A percentile compares a stretch with the other conserved stretches of the same genome.
These are phyloP conservation scores for Ectropis crepuscularia DNA, from an alignment of 2,888 invertebrate species.

Conservation along the genomic window DNA sequence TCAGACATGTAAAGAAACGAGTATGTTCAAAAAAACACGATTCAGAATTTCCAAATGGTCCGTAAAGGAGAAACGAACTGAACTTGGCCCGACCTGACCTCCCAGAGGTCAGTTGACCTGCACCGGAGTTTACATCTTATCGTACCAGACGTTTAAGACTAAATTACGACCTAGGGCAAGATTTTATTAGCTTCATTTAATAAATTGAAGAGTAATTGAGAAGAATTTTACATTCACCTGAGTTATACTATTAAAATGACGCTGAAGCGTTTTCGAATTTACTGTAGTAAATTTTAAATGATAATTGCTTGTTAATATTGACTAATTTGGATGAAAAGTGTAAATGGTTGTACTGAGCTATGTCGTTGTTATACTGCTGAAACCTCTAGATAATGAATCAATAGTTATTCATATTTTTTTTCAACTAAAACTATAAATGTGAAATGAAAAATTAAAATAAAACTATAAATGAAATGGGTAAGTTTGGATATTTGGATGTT, in stretches of 20 bases:
- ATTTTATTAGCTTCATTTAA: slow-evolving; percentile 15
- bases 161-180: slow-evolving; percentile 18
- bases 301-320: no score
- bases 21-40: slow-evolving; percentile 9
- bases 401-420: no score
- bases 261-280: neutral
- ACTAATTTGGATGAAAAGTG: no score
- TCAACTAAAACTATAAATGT: no score
- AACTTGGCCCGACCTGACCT: slow-evolving; percentile 27
- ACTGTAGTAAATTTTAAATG: no score
- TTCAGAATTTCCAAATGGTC: slow-evolving; percentile 20
- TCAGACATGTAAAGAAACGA: slow-evolving; percentile 3
- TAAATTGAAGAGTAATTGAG: slow-evolving; percentile 20
- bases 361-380: no score
- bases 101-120: slow-evolving; percentile 18
- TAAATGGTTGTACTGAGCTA: no score
- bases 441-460: no score
- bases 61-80: slow-evolving; percentile 21
- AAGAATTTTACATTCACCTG: slow-evolving; percentile 11
- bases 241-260: neutral
- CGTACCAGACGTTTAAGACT: slow-evolving; percentile 13
- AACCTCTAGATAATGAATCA: no score
- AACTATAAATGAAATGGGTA: no score
- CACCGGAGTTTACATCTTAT: slow-evolving; percentile 25
- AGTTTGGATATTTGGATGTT: no score